phyloP scores from a whole-genome alignment of 2,888 invertebrate species.

The Frankliniella intonsa region DNA sequence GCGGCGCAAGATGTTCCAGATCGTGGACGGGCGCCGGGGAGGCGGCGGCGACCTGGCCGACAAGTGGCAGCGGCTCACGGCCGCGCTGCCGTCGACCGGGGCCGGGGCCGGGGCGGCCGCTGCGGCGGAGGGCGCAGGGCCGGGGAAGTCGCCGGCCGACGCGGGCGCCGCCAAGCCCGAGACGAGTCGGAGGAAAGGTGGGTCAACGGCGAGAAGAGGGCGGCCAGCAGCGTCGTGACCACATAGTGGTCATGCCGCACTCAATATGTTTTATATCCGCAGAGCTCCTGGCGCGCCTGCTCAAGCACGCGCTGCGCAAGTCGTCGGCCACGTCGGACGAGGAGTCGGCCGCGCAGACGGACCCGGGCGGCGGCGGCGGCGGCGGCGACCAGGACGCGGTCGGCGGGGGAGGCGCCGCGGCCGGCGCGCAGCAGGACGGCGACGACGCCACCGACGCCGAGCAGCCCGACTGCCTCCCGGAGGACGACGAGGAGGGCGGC shows the following conservation, averaged over 20 bases:
- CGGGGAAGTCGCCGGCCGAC: constrained; percentile 32
- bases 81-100: background rate
- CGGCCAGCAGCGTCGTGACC: constrained; percentile 49
- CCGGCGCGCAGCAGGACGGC: constrained; percentile 41
- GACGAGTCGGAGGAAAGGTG: constrained; percentile 37
- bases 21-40: constrained; percentile 61
- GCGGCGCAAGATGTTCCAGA: constrained; percentile 84
- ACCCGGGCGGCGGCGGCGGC: constrained; percentile 45
- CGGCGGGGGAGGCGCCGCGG: too few species aligned
- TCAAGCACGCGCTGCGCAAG: constrained; percentile 58
- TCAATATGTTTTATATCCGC: too few species aligned
- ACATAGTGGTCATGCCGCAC: too few species aligned
- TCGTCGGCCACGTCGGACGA: constrained; percentile 55
- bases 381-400: too few species aligned
- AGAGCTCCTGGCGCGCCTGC: constrained; percentile 57
- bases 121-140: constrained; percentile 13
- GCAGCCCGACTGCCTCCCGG: constrained; percentile 65
- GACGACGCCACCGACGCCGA: constrained; percentile 66
- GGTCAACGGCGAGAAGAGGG: constrained; percentile 43
- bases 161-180: constrained; percentile 31
- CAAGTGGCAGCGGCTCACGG: constrained; percentile 38
- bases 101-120: constrained; percentile 38
- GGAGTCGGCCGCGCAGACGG: background rate
- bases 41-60: constrained; percentile 50
- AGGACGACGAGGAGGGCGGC: constrained; percentile 48